phyloP scores from a whole-genome alignment of 2,113 vertebrate species.

The Gavia stellata region DNA sequence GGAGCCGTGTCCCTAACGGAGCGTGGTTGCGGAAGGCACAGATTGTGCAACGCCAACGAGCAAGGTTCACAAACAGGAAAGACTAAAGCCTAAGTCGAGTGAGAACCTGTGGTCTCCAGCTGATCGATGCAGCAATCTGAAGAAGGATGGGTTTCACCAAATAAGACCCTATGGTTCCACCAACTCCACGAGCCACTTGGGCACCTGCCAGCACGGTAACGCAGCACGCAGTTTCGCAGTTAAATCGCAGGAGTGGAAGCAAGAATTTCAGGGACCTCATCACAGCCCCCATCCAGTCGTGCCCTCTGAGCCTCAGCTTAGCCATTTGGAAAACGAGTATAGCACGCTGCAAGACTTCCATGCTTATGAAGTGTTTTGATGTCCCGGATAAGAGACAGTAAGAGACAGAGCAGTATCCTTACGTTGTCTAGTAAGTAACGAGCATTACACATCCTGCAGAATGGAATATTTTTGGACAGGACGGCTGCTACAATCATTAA shows the following conservation, averaged over 20 bases:
- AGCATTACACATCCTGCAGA: neutral
- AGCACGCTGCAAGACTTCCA: neutral
- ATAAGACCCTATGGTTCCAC: neutral
- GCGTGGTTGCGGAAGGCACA: neutral
- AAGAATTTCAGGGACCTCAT: neutral
- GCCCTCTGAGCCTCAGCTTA: neutral
- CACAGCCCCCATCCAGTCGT: neutral
- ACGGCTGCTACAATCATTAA: constrained; percentile 18
- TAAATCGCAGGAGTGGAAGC: neutral
- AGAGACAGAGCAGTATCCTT: neutral
- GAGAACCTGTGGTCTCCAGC: neutral
- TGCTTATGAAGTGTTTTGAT: neutral
- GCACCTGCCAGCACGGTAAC: neutral
- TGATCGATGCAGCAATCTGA: neutral
- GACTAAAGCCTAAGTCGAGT: neutral
- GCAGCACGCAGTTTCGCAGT: accelerated
- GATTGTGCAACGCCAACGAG: neutral
- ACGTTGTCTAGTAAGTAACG: neutral
- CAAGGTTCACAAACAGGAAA: neutral
- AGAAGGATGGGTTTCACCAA: neutral
- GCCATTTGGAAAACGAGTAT: neutral
- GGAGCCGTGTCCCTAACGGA: neutral
- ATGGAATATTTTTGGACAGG: neutral
- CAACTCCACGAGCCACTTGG: neutral
- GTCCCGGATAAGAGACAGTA: neutral